These are phyloP conservation scores for Pseudococcus longispinus DNA, from an alignment of 2,888 invertebrate species.

Conservation along the genomic window DNA sequence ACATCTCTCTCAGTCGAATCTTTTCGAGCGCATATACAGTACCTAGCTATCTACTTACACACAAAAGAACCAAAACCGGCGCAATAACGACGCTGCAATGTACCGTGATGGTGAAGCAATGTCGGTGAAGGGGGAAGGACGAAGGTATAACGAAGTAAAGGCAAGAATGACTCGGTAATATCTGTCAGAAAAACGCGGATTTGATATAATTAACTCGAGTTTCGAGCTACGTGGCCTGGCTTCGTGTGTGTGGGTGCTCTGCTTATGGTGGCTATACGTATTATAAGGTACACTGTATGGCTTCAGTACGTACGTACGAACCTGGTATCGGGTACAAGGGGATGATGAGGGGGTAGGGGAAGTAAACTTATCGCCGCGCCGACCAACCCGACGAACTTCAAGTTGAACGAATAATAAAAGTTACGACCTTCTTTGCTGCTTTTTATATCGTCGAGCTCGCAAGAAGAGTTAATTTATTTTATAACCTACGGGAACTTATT, in stretches of 20 bases:
- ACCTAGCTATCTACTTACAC: neutral
- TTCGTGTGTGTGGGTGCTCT: neutral
- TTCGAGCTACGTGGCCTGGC: neutral
- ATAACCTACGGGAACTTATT: neutral
- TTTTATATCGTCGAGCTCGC: constrained; percentile 16
- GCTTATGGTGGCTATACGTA: neutral
- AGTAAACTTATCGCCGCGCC: neutral
- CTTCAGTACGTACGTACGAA: too few relatives aligned
- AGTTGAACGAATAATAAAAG: constrained; percentile 28
- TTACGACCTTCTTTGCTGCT: constrained; percentile 7
- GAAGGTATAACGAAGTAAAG: neutral
- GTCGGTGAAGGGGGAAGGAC: neutral
- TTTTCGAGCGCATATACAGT: neutral
- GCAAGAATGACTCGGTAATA: constrained; percentile 12
- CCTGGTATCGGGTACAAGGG: too few relatives aligned
- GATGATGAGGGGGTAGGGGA: neutral
- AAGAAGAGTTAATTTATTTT: constrained; percentile 28
- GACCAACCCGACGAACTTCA: neutral
- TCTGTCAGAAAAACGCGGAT: constrained; percentile 35
- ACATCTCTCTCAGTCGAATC: neutral
- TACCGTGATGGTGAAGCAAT: too few relatives aligned
- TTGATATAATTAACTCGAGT: constrained; percentile 34
- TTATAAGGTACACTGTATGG: neutral
- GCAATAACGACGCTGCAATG: neutral
- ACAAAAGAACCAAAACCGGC: neutral